Evolutionary conservation across 35 echinoderm and acorn worm genomes (phyloP).

Genomic region (Chiridota heheva): DNA sequence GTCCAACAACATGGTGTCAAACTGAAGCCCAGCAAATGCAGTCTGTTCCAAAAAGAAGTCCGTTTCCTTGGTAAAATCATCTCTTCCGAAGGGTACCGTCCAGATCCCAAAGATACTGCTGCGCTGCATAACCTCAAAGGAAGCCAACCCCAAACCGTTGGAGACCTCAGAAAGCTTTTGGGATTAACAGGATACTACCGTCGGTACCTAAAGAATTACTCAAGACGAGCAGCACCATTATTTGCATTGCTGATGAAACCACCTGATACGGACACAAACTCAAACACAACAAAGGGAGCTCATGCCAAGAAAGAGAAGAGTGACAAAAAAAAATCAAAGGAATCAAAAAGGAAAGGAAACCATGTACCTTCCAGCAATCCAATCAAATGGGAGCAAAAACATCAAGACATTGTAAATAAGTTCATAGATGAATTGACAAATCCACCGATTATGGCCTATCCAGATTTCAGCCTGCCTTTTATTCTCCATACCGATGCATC

Average conservation of each 20-base stretch:
- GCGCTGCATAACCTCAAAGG: conserved; percentile 33
- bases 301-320: too few species aligned
- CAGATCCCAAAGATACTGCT: conserved; percentile 48
- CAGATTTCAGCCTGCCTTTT: conserved; percentile 55
- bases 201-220: conserved; percentile 38
- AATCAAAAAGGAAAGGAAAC: background rate
- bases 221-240: conserved; percentile 54
- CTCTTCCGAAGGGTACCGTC: conserved; percentile 33
- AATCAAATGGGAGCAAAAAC: conserved; percentile 34
- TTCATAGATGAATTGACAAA: conserved; percentile 55
- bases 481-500: conserved; percentile 70
- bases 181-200: conserved; percentile 60
- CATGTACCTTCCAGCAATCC: conserved; percentile 34
- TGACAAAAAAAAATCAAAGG: background rate
- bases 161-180: conserved; percentile 46
- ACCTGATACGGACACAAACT: background rate
- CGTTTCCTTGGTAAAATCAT: conserved; percentile 38
- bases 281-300: too few species aligned
- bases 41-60: conserved; percentile 38
- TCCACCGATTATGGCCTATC: conserved; percentile 62
- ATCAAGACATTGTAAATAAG: conserved; percentile 40
- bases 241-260: conserved; percentile 15
- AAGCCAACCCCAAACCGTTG: conserved; percentile 43
- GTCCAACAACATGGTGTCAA: conserved; percentile 49
- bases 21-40: conserved; percentile 51